phyloP scores from a whole-genome alignment of 2,113 vertebrate species.

The Phodopus roborovskii region DNA sequence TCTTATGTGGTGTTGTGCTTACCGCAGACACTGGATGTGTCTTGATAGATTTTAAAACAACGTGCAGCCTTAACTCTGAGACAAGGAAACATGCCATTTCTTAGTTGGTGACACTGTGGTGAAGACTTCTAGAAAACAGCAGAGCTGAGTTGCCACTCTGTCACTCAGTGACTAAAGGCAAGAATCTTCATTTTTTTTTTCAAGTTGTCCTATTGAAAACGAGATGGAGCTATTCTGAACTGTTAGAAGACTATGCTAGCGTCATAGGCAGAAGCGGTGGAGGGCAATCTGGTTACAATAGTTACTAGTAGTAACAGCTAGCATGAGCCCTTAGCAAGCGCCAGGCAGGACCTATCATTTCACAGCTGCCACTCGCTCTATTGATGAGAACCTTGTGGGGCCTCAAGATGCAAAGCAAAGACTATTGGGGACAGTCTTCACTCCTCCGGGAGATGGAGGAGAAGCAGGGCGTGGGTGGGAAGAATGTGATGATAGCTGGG shows the following conservation, averaged over 20 bases:
- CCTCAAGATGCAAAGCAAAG: fast-evolving
- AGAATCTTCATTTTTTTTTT: neutral
- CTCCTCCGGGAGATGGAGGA: neutral
- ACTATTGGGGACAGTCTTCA: neutral
- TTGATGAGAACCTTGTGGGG: neutral
- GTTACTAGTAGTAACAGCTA: neutral
- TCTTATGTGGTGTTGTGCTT: neutral
- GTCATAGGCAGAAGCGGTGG: neutral
- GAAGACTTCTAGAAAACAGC: neutral
- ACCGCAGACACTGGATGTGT: neutral
- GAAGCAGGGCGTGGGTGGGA: neutral
- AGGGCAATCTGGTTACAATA: neutral
- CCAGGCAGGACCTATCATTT: too few species aligned
- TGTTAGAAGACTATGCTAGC: neutral
- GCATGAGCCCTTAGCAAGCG: neutral
- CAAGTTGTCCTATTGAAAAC: neutral
- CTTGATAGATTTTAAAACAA: neutral
- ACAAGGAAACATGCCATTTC: neutral
- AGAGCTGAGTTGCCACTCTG: neutral
- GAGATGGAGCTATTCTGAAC: neutral
- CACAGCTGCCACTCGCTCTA: neutral
- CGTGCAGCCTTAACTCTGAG: neutral
- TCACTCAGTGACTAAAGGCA: fast-evolving
- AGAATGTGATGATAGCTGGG: too few species aligned
- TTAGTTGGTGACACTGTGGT: neutral